A percentile compares a stretch with the other conserved stretches of the same genome.
Conservation (phyloP, 2,113 vertebrate species). For the cat (Felis catus) region F.catus_Fca126_mat1.0 CM031418.1:73391001-73391500, state of each 20-base stretch:
- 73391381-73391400: neutral
- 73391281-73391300: neutral
- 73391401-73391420: neutral
- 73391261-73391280: too few relatives aligned
- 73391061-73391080: neutral
- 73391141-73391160: neutral
- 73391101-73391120: neutral
- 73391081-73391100: neutral
- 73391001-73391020: neutral
- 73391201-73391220: neutral
- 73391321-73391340: neutral
- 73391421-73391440: neutral
- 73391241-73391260: neutral
- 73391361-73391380: neutral
- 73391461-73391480: neutral
- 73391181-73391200: neutral
- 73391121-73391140: neutral
- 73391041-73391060: neutral
- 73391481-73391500: neutral
- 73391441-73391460: neutral
- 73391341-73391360: neutral
- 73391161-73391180: neutral
- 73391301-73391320: neutral
- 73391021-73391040: neutral
- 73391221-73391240: neutral